Evolutionary conservation across 2,113 vertebrate species (phyloP), one percentile per base, ranked within the genome.

Genomic region (Amblyornis subalaris): DNA sequence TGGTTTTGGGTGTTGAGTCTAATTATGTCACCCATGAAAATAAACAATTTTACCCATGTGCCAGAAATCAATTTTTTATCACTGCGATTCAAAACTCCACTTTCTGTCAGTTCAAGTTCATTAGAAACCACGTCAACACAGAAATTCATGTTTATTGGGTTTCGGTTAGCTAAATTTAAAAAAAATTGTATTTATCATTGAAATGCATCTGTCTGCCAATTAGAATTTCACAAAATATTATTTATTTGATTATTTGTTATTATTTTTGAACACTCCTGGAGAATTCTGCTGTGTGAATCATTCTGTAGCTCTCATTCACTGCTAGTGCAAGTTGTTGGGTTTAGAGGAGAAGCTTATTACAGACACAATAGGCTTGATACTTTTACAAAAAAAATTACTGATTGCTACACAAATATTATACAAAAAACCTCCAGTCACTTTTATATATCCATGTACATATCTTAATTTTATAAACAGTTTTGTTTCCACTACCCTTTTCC

Each of bases 21-120:
- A 95, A 97, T 97, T 97, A 97, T 97, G 93, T 81, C 93, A 95
- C 67, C 92, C 88, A 85, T 97, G 96, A 98, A 98, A 97, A 97
- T 90, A 98, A 97, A 97, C 87, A 97, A 90, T 97, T 98, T 97
- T 96, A 26, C 76, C 88, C 79, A 69, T 96, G 82, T 53, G 71
- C 92, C 93, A 98, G 95, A 97, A 98, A 97, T 97, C 69, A 95
- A 73, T 93, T 95, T 95, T 97, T 96, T 97, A 95, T 97, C 84
- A 82, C 20, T 71, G 80, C 45, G 93, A 82, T 97, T 96, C 90
- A 93, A 74, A 93, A 95, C 84, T 96, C 95, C 8, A 75, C 96
- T 97, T 97, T 92, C n/a, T 96, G 97, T 97, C 94, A 93, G 91
- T 91, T 96, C 42, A 64, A 88, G 92, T 77, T 94, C 92, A 95